Base-by-base conservation (phyloP, 2,888 invertebrate genomes). In the Caenorhabditis sp. region DNA sequence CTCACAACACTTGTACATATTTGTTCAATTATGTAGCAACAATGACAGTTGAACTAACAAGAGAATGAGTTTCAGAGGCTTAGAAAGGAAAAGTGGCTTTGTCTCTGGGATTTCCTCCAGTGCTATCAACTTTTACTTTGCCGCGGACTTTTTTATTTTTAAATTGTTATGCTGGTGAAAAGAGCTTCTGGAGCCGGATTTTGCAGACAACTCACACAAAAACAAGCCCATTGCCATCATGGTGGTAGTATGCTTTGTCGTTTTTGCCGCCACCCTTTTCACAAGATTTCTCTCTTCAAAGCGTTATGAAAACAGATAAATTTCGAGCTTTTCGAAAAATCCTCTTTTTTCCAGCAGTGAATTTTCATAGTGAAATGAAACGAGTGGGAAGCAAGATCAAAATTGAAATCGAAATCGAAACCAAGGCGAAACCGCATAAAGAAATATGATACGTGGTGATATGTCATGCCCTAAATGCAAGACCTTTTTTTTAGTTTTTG, bases 381-480 rank as follows among this genome's bases (percentile, higher is more conserved):
- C 5, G 40, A 40, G 24, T 37, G 6, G 2, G 40, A 40, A 15
- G 40, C 3, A 13, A 13, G 13, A 26, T 11, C 1, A 28, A 40
- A 60, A 47, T 28, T 58, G 58, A 22, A 37, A 40, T 11, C 6
- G 58, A 65, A 72, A 64, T 72, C 58, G 58, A 65, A 74, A 65
- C 65, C 65, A 35, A 58, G 64, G 44, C 40, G 40, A 15, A 15
- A 40, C 13, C 15, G 3, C 13, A 32, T 44, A 58, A 13, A 50
- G 74, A 74, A 74, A 74, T 56, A 58, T 13, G 65, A 74, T 74
- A 65, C 60, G 37, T 60, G 47, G 51, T 74, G 74, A 74, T 74
- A 74, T 65, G 74, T 74, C 65, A 53, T 18, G 56, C 3, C 26
- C 37, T 62, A 15, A 28, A 55, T 28, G 55, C 28, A 1, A 18